These are phyloP conservation scores for Scaptomyza graminum DNA, from an alignment of 1,140 invertebrate genomes.

Conservation along the genomic window DNA sequence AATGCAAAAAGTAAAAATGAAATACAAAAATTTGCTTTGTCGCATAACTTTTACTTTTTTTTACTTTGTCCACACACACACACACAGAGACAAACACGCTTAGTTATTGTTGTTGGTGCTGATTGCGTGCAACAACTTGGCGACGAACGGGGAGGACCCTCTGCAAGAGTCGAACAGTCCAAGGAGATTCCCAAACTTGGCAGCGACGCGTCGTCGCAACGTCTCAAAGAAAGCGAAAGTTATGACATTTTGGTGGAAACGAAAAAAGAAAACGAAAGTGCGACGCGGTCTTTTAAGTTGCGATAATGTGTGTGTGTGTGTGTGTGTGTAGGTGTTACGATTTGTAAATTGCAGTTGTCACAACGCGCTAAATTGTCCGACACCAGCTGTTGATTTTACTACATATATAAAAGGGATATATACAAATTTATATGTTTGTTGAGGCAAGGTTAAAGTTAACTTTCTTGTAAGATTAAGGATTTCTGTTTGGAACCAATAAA, in stretches of 20 bases:
- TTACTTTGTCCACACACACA: slow-evolving; percentile 8
- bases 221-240: slow-evolving; percentile 70
- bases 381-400: background rate
- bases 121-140: slow-evolving; percentile 69
- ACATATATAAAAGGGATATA: no score
- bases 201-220: background rate
- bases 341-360: slow-evolving; percentile 67
- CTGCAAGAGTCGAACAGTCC: background rate
- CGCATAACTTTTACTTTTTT: slow-evolving; percentile 72
- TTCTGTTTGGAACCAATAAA: no score
- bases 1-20: slow-evolving; percentile 59
- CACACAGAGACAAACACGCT: no score
- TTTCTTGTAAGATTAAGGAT: no score
- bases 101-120: slow-evolving; percentile 32
- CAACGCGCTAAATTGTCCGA: slow-evolving; percentile 5
- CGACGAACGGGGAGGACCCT: slow-evolving; percentile 9
- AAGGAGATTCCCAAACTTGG: slow-evolving; percentile 23
- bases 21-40: slow-evolving; percentile 45
- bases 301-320: slow-evolving; percentile 19
- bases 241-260: slow-evolving; percentile 65
- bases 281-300: slow-evolving; percentile 13
- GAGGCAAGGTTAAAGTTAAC: no score
- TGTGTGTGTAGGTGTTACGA: slow-evolving; percentile 33
- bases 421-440: no score
- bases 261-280: slow-evolving; percentile 70